phyloP scores from a whole-genome alignment of 1,140 invertebrate species.

The Micrasema minimum region DNA sequence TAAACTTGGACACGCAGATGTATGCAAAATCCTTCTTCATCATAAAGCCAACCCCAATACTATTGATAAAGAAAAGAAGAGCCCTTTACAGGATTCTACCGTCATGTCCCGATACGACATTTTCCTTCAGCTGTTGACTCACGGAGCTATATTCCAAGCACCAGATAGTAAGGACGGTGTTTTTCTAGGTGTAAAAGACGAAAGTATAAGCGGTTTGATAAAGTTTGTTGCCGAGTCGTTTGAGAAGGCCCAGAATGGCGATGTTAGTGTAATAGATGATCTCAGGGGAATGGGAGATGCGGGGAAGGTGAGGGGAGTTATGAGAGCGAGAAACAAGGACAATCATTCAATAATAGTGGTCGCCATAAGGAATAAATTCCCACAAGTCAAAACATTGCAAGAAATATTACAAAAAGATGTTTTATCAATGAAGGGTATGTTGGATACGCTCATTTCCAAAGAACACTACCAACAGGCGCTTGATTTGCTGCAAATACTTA shows the following conservation, averaged over 20 bases:
- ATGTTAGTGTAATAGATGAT: neutral
- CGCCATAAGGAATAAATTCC: neutral
- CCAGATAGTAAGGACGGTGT: neutral
- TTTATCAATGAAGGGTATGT: neutral
- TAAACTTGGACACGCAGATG: too few relatives aligned
- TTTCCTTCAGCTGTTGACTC: neutral
- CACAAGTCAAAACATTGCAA: neutral
- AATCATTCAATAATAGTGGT: neutral
- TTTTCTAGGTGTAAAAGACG: too few relatives aligned
- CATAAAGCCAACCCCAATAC: constrained; percentile 15
- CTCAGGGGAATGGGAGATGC: neutral
- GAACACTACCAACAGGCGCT: neutral
- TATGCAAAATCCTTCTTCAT: constrained; percentile 1
- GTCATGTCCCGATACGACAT: neutral
- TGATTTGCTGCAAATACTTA: neutral
- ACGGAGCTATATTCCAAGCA: constrained; percentile 7
- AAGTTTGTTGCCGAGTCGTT: constrained; percentile 1
- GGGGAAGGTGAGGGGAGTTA: neutral
- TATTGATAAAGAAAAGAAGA: neutral
- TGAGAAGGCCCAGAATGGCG: neutral
- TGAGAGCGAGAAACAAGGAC: neutral
- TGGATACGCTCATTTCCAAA: neutral
- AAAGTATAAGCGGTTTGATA: neutral
- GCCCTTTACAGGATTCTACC: constrained; percentile 1
- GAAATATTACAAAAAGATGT: constrained; percentile 1